Percentiles rank a stretch among this genome's conserved stretches.
Conservation (phyloP, 2,113 vertebrate genomes). For the Semicossyphus pulcher region DNA sequence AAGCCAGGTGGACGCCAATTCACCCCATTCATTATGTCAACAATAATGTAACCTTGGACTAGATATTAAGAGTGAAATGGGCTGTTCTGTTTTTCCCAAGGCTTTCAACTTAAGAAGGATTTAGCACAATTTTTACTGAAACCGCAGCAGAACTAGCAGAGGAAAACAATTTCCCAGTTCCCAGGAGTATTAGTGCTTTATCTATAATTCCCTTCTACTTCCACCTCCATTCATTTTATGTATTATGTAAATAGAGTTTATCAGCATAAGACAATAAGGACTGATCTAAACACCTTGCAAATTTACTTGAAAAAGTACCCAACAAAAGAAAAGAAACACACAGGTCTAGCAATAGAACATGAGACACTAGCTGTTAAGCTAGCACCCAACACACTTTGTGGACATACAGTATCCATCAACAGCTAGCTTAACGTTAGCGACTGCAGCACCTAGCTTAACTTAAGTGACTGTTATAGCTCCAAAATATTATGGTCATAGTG, state of each 20-base stretch:
- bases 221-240: background rate
- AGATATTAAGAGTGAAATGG: background rate
- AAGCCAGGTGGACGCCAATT: slow-evolving; percentile 24
- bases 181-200: background rate
- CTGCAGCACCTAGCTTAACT: background rate
- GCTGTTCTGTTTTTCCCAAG: background rate
- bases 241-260: background rate
- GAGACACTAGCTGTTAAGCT: background rate
- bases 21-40: slow-evolving; percentile 19
- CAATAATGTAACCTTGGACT: slow-evolving; percentile 2
- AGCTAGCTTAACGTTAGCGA: background rate
- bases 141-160: background rate
- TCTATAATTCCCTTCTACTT: background rate
- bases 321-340: no score
- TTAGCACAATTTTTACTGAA: background rate
- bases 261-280: background rate
- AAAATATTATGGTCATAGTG: no score
- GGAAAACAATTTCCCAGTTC: background rate
- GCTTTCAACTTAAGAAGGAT: background rate
- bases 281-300: background rate
- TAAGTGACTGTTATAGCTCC: no score
- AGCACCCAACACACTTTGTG: no score
- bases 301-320: no score
- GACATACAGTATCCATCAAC: no score
- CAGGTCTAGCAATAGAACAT: no score